Conservation (phyloP, 2,797 vertebrate genomes). For the Zenarchopterus dispar region DNA sequence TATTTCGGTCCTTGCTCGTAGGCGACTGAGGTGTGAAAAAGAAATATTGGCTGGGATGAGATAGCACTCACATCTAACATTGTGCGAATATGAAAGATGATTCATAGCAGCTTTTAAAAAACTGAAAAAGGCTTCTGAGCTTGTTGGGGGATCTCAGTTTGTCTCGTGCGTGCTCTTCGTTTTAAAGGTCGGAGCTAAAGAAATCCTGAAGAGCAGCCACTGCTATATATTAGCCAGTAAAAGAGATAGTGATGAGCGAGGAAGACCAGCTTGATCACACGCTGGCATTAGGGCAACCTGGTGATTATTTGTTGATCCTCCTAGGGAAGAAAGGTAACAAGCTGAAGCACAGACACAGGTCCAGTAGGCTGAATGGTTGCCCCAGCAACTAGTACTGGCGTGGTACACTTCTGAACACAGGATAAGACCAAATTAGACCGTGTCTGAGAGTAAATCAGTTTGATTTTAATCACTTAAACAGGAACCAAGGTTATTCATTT, state of each 20-base stretch:
- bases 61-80: constrained; percentile 17
- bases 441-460: too few species aligned
- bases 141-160: constrained; percentile 28
- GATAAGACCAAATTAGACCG: too few species aligned
- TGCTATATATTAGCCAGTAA: constrained; percentile 8
- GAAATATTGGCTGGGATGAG: constrained; percentile 29
- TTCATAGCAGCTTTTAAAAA: constrained; percentile 29
- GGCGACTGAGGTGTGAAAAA: constrained; percentile 39
- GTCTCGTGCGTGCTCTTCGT: constrained; percentile 18
- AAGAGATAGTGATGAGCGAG: constrained; percentile 12
- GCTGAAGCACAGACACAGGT: neutral
- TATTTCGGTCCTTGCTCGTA: constrained; percentile 26
- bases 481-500: too few species aligned
- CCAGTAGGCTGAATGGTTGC: neutral
- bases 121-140: constrained; percentile 23
- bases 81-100: constrained; percentile 23
- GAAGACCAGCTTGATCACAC: constrained; percentile 4
- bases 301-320: constrained; percentile 18
- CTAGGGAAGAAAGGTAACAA: constrained; percentile 14
- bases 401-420: neutral
- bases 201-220: constrained; percentile 9
- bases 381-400: neutral
- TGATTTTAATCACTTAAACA: too few species aligned
- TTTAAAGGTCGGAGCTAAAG: constrained; percentile 42
- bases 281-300: constrained; percentile 3